phyloP scores from a whole-genome alignment of 2,113 vertebrate species.

The Tachuris rubrigastra region DNA sequence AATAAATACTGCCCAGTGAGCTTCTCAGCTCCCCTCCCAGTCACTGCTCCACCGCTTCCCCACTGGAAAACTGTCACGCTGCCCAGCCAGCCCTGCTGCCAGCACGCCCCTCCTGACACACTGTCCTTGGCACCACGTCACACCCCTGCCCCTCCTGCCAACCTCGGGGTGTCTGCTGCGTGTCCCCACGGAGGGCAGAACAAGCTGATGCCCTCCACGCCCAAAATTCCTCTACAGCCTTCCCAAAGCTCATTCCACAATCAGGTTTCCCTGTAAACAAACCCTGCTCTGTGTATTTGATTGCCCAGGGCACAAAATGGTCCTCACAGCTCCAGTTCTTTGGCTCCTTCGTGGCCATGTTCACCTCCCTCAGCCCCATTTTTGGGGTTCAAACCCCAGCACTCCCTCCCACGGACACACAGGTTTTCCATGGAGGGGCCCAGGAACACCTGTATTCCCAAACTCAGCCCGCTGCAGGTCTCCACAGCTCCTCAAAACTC shows the following conservation, averaged over 20 bases:
- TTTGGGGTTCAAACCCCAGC: neutral
- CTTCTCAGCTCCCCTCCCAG: neutral
- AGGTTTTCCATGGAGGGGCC: rapidly evolving
- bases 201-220: rapidly evolving
- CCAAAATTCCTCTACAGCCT: neutral
- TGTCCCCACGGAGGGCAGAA: rapidly evolving
- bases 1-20: neutral
- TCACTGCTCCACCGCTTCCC: neutral
- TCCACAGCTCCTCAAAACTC: neutral
- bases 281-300: neutral
- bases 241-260: neutral
- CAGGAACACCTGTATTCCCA: neutral
- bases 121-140: neutral
- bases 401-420: no score
- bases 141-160: no score
- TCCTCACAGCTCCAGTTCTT: neutral
- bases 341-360: rapidly evolving
- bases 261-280: rapidly evolving
- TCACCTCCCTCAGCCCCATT: rapidly evolving
- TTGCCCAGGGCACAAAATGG: rapidly evolving
- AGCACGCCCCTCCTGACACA: neutral
- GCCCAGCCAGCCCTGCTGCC: neutral
- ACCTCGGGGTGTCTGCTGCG: rapidly evolving
- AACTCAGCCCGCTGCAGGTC: neutral
- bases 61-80: neutral